These are phyloP conservation scores for Natrix natrix DNA, from an alignment of 2,797 vertebrate genomes.

Conservation along the genomic window DNA sequence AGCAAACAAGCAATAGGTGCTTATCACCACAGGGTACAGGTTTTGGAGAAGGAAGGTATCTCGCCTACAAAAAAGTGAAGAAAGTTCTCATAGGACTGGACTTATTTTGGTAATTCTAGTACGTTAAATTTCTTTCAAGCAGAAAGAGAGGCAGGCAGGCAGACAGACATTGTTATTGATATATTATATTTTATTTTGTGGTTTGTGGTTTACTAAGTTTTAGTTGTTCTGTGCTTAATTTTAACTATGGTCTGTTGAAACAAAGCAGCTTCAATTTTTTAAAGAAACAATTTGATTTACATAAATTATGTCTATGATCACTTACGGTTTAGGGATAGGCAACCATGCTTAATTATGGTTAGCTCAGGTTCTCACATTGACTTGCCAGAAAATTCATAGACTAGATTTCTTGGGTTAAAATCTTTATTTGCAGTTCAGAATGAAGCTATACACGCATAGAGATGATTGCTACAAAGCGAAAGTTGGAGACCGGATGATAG, in stretches of 20 bases:
- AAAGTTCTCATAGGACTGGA: not conserved
- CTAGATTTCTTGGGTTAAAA: not conserved
- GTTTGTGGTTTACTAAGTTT: slow-evolving; percentile 36
- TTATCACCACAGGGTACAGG: slow-evolving; percentile 48
- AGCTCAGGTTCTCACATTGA: not conserved
- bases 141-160: not conserved
- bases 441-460: not conserved
- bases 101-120: not conserved
- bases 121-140: not conserved
- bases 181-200: slow-evolving; percentile 48
- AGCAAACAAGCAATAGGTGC: slow-evolving; percentile 50
- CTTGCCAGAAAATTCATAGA: not conserved
- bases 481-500: no score
- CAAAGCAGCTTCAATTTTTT: not conserved
- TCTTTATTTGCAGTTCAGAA: not conserved
- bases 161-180: not conserved
- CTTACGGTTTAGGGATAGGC: not conserved
- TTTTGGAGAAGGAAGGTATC: slow-evolving; percentile 49
- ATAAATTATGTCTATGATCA: not conserved
- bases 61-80: slow-evolving; percentile 31
- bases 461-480: not conserved
- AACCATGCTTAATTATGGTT: not conserved
- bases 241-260: not conserved
- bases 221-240: slow-evolving; percentile 12
- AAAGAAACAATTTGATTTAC: not conserved